Evolutionary conservation across 2,888 invertebrate genomes (phyloP).

Genomic region (Cyaniris semiargus): DNA sequence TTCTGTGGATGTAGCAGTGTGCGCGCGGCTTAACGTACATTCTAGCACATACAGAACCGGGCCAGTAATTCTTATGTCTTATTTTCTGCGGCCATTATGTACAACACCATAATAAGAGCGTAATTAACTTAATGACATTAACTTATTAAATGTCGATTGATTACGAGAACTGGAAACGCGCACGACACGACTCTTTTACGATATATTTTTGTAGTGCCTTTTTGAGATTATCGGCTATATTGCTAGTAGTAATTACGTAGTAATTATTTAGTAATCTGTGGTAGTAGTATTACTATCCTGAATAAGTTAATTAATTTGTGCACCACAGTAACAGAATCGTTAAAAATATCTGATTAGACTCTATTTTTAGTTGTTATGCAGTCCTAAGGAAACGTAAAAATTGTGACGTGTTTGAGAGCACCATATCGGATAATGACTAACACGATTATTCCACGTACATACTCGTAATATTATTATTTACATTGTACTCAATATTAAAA

Average conservation of each 20-base stretch:
- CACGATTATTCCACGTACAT: not conserved
- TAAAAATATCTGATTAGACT: not conserved
- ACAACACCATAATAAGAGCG: conserved; percentile 64
- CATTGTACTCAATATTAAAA: not conserved
- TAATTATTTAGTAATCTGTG: too few species aligned
- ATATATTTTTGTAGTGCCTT: conserved; percentile 32
- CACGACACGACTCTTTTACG: conserved; percentile 52
- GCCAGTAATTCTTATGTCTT: conserved; percentile 38
- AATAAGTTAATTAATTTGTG: too few species aligned
- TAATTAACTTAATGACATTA: conserved; percentile 71
- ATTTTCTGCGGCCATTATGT: conserved; percentile 55
- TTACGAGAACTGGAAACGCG: conserved; percentile 59
- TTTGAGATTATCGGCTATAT: conserved; percentile 19
- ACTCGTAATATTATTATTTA: not conserved
- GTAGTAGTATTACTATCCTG: not conserved
- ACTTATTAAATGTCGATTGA: conserved; percentile 57
- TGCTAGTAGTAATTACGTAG: not conserved
- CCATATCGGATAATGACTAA: not conserved
- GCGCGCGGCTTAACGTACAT: conserved; percentile 31
- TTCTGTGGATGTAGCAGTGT: not conserved
- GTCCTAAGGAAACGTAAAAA: too few species aligned
- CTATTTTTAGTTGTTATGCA: not conserved
- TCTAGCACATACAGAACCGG: conserved; percentile 37
- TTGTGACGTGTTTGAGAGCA: too few species aligned
- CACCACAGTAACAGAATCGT: not conserved